Percentiles rank a stretch among this genome's conserved stretches.
Conservation (phyloP, 2,113 vertebrate genomes). For the Jaculus jaculus region DNA sequence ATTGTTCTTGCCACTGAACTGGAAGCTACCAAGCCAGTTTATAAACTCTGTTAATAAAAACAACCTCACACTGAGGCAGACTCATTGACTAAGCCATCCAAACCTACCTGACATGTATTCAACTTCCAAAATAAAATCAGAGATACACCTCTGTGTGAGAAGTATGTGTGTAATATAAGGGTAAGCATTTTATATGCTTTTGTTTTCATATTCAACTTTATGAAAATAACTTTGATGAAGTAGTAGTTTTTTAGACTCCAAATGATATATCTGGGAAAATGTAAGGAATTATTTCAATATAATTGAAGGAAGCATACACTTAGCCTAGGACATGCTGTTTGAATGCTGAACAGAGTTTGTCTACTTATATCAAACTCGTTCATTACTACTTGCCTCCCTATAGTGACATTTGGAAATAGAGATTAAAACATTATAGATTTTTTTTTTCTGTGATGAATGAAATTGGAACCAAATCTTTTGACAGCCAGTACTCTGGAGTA, state of each 20-base stretch:
- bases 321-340: neutral
- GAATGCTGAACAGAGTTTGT: neutral
- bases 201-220: slow-evolving; percentile 51
- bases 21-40: slow-evolving; percentile 52
- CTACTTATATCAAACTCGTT: neutral
- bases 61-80: slow-evolving; percentile 10
- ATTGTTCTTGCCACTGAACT: slow-evolving; percentile 62
- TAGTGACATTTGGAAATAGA: slow-evolving; percentile 42
- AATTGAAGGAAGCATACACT: slow-evolving; percentile 8
- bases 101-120: neutral
- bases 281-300: slow-evolving; percentile 17
- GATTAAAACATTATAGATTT: slow-evolving; percentile 42
- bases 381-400: slow-evolving; percentile 45
- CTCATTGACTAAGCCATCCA: slow-evolving; percentile 15
- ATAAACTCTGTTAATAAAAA: slow-evolving; percentile 67
- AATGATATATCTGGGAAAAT: neutral
- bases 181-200: neutral
- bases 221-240: slow-evolving; percentile 37
- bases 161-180: neutral
- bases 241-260: neutral
- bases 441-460: slow-evolving; percentile 50
- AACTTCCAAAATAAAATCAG: slow-evolving; percentile 51
- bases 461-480: slow-evolving; percentile 43
- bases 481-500: slow-evolving; percentile 5
- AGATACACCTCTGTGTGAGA: neutral